phyloP scores from a whole-genome alignment of 2,113 vertebrate genomes.

The Procavia capensis region DNA sequence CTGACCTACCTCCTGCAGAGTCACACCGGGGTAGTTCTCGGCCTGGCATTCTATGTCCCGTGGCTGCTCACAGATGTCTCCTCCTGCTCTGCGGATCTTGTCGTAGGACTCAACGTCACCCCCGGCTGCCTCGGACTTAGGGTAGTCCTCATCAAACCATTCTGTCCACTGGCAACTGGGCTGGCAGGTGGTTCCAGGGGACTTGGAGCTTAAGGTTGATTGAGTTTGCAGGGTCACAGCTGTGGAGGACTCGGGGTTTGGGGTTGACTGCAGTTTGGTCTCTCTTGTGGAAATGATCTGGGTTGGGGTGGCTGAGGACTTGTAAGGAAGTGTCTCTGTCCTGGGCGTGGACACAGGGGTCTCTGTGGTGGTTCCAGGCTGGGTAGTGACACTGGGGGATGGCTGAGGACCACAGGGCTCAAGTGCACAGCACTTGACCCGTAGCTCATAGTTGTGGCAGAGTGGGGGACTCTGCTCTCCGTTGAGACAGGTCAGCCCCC shows the following conservation, averaged over 20 bases:
- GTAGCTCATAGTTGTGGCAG: constrained; percentile 86
- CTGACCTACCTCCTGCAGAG: constrained; percentile 77
- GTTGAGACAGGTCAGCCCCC: constrained; percentile 84
- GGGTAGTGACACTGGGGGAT: neutral
- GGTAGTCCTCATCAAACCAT: constrained; percentile 85
- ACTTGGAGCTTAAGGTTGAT: accelerated
- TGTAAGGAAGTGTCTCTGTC: accelerated
- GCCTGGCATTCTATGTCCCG: constrained; percentile 84
- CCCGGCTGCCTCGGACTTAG: constrained; percentile 69
- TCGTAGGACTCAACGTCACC: constrained; percentile 84
- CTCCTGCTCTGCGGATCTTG: constrained; percentile 66
- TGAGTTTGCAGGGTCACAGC: accelerated
- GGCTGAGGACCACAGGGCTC: constrained; percentile 68
- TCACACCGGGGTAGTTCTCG: constrained; percentile 65
- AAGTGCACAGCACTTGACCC: constrained; percentile 82
- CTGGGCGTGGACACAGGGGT: accelerated
- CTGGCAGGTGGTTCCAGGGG: constrained; percentile 49
- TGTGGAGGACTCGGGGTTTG: accelerated
- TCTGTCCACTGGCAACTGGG: constrained; percentile 82
- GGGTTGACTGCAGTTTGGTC: accelerated
- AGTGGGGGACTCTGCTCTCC: constrained; percentile 66
- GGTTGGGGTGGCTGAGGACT: accelerated
- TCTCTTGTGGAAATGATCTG: accelerated
- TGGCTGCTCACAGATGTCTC: constrained; percentile 79
- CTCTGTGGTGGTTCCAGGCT: neutral